Evolutionary conservation across 2,888 invertebrate species (phyloP), one percentile per base, ranked within the genome.

Genomic region (Rotaria socialis): DNA sequence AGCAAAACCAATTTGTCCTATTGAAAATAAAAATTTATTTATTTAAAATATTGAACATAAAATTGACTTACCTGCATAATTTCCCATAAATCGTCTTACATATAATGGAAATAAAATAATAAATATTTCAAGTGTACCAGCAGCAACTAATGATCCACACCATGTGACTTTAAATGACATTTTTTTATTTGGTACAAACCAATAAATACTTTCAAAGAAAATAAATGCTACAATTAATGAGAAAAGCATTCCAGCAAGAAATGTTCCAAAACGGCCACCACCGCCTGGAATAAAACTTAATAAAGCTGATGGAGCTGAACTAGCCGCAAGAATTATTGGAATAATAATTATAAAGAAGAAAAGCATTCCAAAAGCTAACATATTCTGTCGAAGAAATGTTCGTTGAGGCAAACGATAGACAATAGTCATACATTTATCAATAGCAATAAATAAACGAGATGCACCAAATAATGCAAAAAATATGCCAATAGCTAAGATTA

Each of bases 31-130:
- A 75, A 43, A 55, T 7, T 7, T 55, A 55, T 55, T 55, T 19
- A 16, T 19, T 19, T 22, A 55, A 55, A 55, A 55, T 19, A 55
- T 19, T 19, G 4, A 14, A 10, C 3, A 16, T 3, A 22, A 19
- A 6, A 19, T 19, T 55, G 6, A 55, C 22, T 22, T 2, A 55
- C 80, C 80, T 24, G 80, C 80, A 80, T 80, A 80, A 43, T 80
- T 80, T 19, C 10, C 11, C 80, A 80, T 80, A 43, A 80, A 80
- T 43, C 19, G 10, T 47, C 80, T 24, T 8, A 80, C 80, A 47
- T 80, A 80, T 43, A 80, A 80, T 47, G 80, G 80, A 80, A 80
- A 80, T n/a, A 80, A 47, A n/a, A 80, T 80, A 24, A 80, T 47
- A 47, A 80, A 80, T 80, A 80, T n/a, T 80, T 80, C 80, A 24